These are phyloP conservation scores for Terebella lapidaria DNA, from an alignment of 2,888 invertebrate species.

Conservation along the genomic window DNA sequence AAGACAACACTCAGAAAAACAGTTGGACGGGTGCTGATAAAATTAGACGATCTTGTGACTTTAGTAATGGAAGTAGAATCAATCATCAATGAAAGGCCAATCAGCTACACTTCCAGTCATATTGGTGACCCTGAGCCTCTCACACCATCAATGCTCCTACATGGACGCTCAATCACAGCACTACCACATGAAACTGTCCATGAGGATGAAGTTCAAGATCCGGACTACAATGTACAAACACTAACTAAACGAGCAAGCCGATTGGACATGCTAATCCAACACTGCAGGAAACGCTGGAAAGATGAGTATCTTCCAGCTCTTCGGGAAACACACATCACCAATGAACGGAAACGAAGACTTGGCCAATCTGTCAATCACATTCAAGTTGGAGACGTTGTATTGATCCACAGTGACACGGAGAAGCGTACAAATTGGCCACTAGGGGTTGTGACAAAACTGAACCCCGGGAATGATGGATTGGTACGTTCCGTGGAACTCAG, in stretches of 20 bases:
- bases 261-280: background rate
- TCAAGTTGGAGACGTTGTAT: constrained; percentile 1
- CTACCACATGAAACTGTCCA: background rate
- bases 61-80: background rate
- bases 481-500: too few species aligned
- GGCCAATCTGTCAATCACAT: background rate
- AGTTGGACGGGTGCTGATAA: background rate
- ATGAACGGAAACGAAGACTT: background rate
- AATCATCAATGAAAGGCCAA: background rate
- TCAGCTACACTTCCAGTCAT: background rate
- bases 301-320: background rate
- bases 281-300: background rate
- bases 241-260: background rate
- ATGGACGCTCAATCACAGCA: background rate
- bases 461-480: too few species aligned
- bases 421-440: too few species aligned
- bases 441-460: too few species aligned
- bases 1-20: background rate
- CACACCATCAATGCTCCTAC: background rate
- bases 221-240: background rate
- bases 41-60: background rate
- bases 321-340: background rate
- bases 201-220: background rate
- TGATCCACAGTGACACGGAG: too few species aligned
- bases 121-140: background rate